Evolutionary conservation across 2,888 invertebrate species (phyloP), one percentile per base, ranked within the genome.

Genomic region (Apamea anceps): DNA sequence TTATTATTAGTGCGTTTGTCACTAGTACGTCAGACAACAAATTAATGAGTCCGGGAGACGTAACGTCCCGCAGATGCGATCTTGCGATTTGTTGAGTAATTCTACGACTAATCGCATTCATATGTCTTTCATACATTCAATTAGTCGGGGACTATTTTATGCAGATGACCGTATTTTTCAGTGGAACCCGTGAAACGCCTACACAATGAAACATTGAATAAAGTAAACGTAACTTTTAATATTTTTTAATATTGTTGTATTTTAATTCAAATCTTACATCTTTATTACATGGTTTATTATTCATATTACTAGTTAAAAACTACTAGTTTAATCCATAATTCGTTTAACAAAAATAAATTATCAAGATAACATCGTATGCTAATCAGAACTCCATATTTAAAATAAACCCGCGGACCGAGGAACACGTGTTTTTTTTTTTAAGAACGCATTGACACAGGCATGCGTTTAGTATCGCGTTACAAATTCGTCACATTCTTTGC

Each of bases 401-500:
- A 88, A 86, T 85, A 85, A 88, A 84, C 81, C 80, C 81, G 86
- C 77, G 75, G 82, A 76, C 81, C 76, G 70, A 73, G 85, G 88
- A 91, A 93, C 93, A 93, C 90, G 88, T 93, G 93, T 93, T 91
- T 86, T 92, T 92, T 57, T 92, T 92, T 92, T 89, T 91, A 86
- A 92, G 92, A 93, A 93, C 92, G 89, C 93, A 92, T 93, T 93
- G 93, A 93, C 94, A 92, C 90, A 87, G 89, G 90, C 93, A 89
- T 91, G 90, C 92, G 91, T 93, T 93, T 91, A 91, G 93, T 91
- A 91, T 94, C 94, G 90, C 91, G 90, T 95, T 95, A 94, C 95
- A 91, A 93, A 94, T 95, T 94, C 92, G 94, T 93, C 92, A 93
- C 94, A 94, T 94, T 91, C 92, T 90, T 90, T 79, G 75, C 83